Percentiles rank a stretch among this genome's conserved stretches.
Conservation (phyloP, 1,140 invertebrate genomes). For the Aleiodes sp. region DNA sequence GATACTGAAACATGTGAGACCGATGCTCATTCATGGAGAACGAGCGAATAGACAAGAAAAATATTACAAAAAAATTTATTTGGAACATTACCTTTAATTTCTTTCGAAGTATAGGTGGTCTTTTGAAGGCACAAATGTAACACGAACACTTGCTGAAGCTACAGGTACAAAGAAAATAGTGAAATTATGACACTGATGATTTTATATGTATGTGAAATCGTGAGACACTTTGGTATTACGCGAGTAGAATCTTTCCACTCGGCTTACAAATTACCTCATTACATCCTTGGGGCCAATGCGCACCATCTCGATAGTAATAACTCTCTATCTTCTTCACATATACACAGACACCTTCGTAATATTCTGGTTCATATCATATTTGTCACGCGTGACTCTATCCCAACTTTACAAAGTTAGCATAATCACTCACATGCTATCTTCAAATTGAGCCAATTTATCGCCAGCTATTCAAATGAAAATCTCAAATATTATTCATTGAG, state of each 20-base stretch:
- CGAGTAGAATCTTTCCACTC: conserved; percentile 1
- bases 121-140: too few species aligned
- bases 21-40: too few species aligned
- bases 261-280: conserved; percentile 35
- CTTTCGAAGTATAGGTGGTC: too few species aligned
- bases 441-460: neutral
- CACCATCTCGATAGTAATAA: neutral
- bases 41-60: too few species aligned
- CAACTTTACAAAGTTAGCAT: neutral
- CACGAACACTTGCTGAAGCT: neutral
- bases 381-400: neutral
- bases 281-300: conserved; percentile 23
- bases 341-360: neutral
- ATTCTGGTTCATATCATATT: neutral
- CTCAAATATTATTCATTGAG: too few species aligned
- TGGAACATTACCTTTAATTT: too few species aligned
- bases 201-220: neutral
- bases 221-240: neutral
- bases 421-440: neutral
- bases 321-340: neutral
- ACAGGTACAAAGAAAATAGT: neutral
- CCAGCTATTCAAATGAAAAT: neutral
- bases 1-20: too few species aligned
- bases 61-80: too few species aligned
- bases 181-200: neutral